Evolutionary conservation across 2,888 invertebrate species (phyloP).

Genomic region (Nephrotoma guestfalica): DNA sequence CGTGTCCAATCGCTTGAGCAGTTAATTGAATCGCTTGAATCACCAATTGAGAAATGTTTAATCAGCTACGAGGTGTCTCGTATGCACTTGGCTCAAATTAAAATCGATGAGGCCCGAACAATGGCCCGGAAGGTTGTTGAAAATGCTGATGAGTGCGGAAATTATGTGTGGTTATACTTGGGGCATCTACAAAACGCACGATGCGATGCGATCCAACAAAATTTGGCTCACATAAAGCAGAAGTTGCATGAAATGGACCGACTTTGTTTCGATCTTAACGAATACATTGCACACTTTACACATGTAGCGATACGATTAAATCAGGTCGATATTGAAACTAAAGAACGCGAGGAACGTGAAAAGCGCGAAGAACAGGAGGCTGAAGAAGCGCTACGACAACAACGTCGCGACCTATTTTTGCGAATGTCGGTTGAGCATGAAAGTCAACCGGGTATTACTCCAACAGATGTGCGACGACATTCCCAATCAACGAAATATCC

Average conservation of each 20-base stretch:
- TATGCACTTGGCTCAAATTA: slow-evolving; percentile 3
- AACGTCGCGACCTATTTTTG: background rate
- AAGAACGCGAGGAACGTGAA: background rate
- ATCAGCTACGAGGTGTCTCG: slow-evolving; percentile 6
- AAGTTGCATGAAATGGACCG: background rate
- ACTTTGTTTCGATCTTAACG: background rate
- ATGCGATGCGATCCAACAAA: background rate
- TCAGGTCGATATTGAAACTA: background rate
- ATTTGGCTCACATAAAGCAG: background rate
- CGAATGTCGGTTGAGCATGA: background rate
- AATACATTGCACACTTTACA: background rate
- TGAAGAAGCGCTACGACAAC: background rate
- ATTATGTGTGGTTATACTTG: slow-evolving; percentile 7
- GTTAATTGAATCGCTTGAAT: background rate
- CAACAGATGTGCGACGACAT: background rate
- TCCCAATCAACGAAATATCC: background rate
- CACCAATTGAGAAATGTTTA: slow-evolving; percentile 7
- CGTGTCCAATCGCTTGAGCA: slow-evolving; percentile 1
- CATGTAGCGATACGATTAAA: background rate
- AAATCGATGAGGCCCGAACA: background rate
- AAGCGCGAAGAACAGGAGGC: background rate
- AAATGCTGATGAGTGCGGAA: background rate
- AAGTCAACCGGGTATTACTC: background rate
- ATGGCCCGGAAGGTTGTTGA: background rate
- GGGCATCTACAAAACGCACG: background rate